These are phyloP conservation scores for Physocephala rufipes DNA, from an alignment of 2,888 invertebrate species.

Conservation along the genomic window DNA sequence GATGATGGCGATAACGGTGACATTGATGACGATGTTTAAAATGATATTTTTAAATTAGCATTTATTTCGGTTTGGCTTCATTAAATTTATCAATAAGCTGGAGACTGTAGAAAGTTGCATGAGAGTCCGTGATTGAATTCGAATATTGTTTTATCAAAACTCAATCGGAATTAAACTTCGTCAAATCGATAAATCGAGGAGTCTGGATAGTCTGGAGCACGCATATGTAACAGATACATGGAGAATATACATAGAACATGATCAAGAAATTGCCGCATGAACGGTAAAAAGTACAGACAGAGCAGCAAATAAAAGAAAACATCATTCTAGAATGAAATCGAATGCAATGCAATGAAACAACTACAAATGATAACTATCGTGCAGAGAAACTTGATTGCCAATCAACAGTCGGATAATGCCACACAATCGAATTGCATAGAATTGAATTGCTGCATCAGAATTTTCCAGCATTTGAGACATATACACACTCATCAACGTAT, in stretches of 20 bases:
- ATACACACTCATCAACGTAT: neutral
- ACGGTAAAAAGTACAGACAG: slow-evolving; percentile 1
- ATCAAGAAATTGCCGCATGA: slow-evolving; percentile 8
- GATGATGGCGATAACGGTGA: too few relatives aligned
- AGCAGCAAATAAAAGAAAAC: neutral
- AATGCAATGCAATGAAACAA: neutral
- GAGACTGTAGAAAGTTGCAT: too few relatives aligned
- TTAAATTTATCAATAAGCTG: too few relatives aligned
- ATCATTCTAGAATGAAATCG: neutral
- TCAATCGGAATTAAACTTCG: neutral
- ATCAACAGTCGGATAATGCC: neutral
- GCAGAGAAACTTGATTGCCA: slow-evolving; percentile 5
- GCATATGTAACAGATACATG: neutral
- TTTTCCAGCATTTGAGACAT: neutral
- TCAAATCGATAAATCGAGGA: too few relatives aligned
- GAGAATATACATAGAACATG: neutral
- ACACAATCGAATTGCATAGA: slow-evolving; percentile 6
- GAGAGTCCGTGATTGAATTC: too few relatives aligned
- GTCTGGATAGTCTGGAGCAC: too few relatives aligned
- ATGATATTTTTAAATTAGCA: too few relatives aligned
- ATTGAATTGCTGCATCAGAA: slow-evolving; percentile 13
- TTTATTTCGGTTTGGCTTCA: too few relatives aligned
- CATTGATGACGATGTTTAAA: too few relatives aligned
- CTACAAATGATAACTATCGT: neutral
- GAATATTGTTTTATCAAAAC: neutral